Conservation (phyloP, 2,888 invertebrate genomes). For the Stramonita haemastoma region DNA sequence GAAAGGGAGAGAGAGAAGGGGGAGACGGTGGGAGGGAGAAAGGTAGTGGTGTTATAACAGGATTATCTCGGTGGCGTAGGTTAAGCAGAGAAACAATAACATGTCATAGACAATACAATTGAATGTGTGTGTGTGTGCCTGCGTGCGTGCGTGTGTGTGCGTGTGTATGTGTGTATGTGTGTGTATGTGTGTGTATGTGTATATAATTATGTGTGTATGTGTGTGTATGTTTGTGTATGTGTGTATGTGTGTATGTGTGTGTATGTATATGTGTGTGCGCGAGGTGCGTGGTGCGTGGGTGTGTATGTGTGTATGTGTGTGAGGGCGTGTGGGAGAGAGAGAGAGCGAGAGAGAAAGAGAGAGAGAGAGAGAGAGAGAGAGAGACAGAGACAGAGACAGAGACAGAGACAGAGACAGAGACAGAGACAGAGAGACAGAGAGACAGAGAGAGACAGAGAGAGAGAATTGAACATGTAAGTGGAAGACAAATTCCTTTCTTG, state of each 20-base stretch:
- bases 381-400: not conserved
- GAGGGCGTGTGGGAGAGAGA: not conserved
- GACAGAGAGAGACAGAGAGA: not conserved
- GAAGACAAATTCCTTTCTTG: not conserved
- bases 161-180: slow-evolving; percentile 5
- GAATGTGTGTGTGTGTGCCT: slow-evolving; percentile 6
- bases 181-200: slow-evolving; percentile 18
- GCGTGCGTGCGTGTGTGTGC: slow-evolving; percentile 14
- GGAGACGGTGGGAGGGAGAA: not conserved
- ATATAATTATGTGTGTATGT: not conserved
- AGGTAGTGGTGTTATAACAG: not conserved
- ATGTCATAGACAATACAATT: not conserved
- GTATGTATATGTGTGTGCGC: slow-evolving; percentile 14
- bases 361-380: not conserved
- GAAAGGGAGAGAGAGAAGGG: not conserved
- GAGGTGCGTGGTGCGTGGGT: not conserved
- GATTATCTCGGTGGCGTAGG: not conserved
- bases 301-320: slow-evolving; percentile 3
- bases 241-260: slow-evolving; percentile 25
- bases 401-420: not conserved
- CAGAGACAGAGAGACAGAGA: not conserved
- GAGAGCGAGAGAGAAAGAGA: not conserved
- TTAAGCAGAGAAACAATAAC: not conserved
- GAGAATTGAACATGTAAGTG: not conserved
- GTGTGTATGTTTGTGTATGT: slow-evolving; percentile 17